Conservation (phyloP, 1,140 invertebrate genomes). For the Homalodisca vitripennis region DNA sequence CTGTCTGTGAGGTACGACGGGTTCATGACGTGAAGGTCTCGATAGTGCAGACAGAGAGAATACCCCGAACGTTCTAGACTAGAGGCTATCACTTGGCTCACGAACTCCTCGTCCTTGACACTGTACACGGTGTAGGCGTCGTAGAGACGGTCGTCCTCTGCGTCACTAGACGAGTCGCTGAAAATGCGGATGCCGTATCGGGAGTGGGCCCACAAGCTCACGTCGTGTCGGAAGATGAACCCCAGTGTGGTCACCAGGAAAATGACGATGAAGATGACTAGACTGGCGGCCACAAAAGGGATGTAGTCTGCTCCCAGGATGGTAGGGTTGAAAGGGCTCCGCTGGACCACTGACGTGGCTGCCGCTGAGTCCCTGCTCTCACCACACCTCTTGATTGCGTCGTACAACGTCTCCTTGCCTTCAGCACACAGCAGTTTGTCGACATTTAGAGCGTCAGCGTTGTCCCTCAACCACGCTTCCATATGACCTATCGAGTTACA, state of each 20-base stretch:
- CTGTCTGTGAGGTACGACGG: slow-evolving; percentile 65
- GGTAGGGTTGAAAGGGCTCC: slow-evolving; percentile 57
- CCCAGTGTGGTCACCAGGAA: slow-evolving; percentile 65
- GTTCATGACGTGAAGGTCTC: slow-evolving; percentile 66
- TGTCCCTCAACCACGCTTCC: slow-evolving; percentile 62
- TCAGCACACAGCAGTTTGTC: slow-evolving; percentile 59
- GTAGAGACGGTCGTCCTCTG: slow-evolving; percentile 69
- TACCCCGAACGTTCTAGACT: slow-evolving; percentile 76
- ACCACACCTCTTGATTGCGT: slow-evolving; percentile 60
- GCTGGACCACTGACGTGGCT: slow-evolving; percentile 60
- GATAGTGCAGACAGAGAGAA: slow-evolving; percentile 70
- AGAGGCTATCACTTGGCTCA: slow-evolving; percentile 71
- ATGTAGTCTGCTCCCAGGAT: slow-evolving; percentile 62
- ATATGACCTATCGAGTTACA: slow-evolving; percentile 64
- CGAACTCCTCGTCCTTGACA: slow-evolving; percentile 79
- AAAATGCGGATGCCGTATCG: slow-evolving; percentile 72
- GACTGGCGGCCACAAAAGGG: slow-evolving; percentile 67
- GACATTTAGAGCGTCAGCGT: slow-evolving; percentile 55
- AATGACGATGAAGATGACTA: slow-evolving; percentile 69
- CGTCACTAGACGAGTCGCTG: slow-evolving; percentile 54
- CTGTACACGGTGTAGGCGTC: slow-evolving; percentile 88
- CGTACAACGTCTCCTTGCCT: slow-evolving; percentile 54
- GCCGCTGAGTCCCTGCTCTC: slow-evolving; percentile 60
- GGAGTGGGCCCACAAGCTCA: slow-evolving; percentile 71
- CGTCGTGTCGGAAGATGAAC: slow-evolving; percentile 73